Base-by-base conservation (phyloP, 2,888 invertebrate genomes). In the Oithona nana region DNA sequence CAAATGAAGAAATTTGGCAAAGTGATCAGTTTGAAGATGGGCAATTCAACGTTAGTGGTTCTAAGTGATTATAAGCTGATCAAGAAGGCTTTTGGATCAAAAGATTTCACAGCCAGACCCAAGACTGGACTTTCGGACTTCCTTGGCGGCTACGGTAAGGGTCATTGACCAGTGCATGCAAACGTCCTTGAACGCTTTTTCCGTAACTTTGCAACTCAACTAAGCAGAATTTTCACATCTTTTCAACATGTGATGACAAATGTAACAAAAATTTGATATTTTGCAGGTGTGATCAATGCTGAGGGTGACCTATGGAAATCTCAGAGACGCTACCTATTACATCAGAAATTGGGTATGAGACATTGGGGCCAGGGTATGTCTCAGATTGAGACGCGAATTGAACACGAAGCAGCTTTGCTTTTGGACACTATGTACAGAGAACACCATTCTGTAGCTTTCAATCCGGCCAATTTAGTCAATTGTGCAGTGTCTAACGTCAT, bases 271-370 rank as follows among this genome's bases (percentile, higher is more conserved):
- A 28, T 52, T 52, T 58, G n/a, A 2, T 64, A n/a, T 28, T 4
- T 65, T 65, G 3, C 67, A 90, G 92, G 92, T 68, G 83, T 92
- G 68, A 82, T 90, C 71, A 90, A 92, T 74, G 84, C 86, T 68
- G 86, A 86, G 67, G 90, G 90, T 65, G 81, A 82, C 67, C 76
- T 90, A 69, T 92, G 92, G 92, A 88, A 88, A 73, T 87, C 84
- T 69, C 89, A 92, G 72, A 79, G 90, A 64, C 80, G 83, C 66
- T 92, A 90, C 75, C 77, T 90, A 60, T 88, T 89, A 71, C 85
- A 86, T 68, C 84, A 86, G 68, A 81, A 83, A 68, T 86, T 90
- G 69, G 90, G 90, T 61, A 88, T 90, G 84, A 87, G 88, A 64
- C 84, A 84, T 73, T 80, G 85, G 75, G 86, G 86, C 60, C 80